A percentile compares a stretch with the other conserved stretches of the same genome.
Evolutionary conservation across 2,888 invertebrate genomes (phyloP).

Genomic region (Acrocera orbiculus): DNA sequence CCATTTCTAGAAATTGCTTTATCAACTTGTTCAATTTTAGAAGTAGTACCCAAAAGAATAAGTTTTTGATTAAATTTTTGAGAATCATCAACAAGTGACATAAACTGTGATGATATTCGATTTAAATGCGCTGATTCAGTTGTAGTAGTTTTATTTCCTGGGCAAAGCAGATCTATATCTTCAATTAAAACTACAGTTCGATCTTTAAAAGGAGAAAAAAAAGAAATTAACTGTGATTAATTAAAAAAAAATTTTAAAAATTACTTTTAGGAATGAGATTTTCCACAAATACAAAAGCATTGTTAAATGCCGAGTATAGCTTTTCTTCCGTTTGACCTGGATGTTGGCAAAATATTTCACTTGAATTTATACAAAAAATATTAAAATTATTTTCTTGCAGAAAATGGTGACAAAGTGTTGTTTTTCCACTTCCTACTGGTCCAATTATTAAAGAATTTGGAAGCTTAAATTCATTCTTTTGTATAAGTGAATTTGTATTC

Average conservation of each 20-base stretch:
- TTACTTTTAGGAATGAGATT: constrained; percentile 22
- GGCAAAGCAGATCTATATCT: constrained; percentile 32
- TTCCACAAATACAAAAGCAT: constrained; percentile 23
- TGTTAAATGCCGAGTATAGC: constrained; percentile 31
- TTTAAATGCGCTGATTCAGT: constrained; percentile 18
- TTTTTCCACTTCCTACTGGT: constrained; percentile 41
- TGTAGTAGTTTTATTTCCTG: constrained; percentile 19
- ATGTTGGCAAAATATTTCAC: constrained; percentile 31
- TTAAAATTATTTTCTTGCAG: constrained; percentile 31
- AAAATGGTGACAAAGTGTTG: constrained; percentile 33
- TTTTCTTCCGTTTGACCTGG: constrained; percentile 37
- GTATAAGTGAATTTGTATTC: no score
- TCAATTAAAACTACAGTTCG: constrained; percentile 30
- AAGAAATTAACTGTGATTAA: not conserved
- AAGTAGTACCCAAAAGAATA: constrained; percentile 37
- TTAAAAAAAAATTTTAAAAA: constrained; percentile 4
- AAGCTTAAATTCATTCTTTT: no score
- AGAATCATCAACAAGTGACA: constrained; percentile 33
- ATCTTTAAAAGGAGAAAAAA: constrained; percentile 15
- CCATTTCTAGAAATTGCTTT: constrained; percentile 34
- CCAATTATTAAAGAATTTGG: constrained; percentile 31
- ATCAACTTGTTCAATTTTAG: constrained; percentile 33
- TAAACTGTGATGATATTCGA: constrained; percentile 31
- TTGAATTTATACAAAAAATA: constrained; percentile 30
- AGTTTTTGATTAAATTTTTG: constrained; percentile 20